Evolutionary conservation across 2,888 invertebrate genomes (phyloP).

Genomic region (Cabera pusaria): DNA sequence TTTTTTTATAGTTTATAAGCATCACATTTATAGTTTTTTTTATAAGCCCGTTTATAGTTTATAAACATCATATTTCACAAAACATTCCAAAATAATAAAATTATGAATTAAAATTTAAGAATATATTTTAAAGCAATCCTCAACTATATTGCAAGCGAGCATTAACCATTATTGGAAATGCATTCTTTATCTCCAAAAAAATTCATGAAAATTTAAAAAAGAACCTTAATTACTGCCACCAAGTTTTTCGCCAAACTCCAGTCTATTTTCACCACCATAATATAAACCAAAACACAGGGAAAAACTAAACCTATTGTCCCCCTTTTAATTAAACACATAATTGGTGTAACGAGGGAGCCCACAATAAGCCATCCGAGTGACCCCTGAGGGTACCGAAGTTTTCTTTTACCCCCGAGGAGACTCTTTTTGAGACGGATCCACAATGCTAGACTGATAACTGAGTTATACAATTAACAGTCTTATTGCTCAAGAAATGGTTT

Average conservation of each 20-base stretch:
- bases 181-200: too few relatives aligned
- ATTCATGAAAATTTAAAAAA: too few relatives aligned
- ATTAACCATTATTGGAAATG: too few relatives aligned
- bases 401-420: constrained; percentile 34
- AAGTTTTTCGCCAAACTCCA: not conserved
- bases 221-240: not conserved
- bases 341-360: constrained; percentile 46
- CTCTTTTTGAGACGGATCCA: constrained; percentile 14
- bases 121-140: too few relatives aligned
- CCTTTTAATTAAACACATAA: constrained; percentile 54
- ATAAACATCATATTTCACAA: too few relatives aligned
- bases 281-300: constrained; percentile 17
- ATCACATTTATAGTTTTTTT: too few relatives aligned
- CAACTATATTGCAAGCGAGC: too few relatives aligned
- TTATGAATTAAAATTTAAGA: too few relatives aligned
- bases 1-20: too few relatives aligned
- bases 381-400: constrained; percentile 31
- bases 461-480: constrained; percentile 21
- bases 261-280: constrained; percentile 2
- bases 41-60: too few relatives aligned
- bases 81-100: too few relatives aligned
- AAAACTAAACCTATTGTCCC: constrained; percentile 35
- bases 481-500: not conserved
- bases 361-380: constrained; percentile 44
- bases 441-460: constrained; percentile 19